Percentiles rank a stretch among this genome's conserved stretches.
These are phyloP conservation scores for Eupithecia insigniata DNA, from an alignment of 2,888 invertebrate species.

Conservation along the genomic window DNA sequence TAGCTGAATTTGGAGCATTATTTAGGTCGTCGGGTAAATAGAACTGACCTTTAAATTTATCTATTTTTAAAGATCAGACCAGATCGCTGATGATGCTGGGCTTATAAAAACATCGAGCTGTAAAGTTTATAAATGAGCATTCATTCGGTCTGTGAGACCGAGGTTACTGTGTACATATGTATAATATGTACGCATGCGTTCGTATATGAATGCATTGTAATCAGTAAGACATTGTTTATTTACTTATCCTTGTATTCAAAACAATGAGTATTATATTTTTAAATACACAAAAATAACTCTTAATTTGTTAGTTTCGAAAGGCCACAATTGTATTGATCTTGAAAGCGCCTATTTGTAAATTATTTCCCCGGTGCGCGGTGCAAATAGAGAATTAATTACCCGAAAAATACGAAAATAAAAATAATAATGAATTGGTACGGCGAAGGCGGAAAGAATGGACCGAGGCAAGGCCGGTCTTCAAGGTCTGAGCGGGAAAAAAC, in stretches of 20 bases:
- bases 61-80: not conserved
- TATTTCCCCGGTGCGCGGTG: constrained; percentile 27
- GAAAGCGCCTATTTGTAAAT: constrained; percentile 19
- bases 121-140: not conserved
- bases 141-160: not conserved
- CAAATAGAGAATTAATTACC: constrained; percentile 39
- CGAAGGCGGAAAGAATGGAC: constrained; percentile 81
- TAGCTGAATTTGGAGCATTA: constrained; percentile 45
- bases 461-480: constrained; percentile 77
- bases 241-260: constrained; percentile 32
- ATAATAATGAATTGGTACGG: constrained; percentile 79
- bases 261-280: constrained; percentile 24
- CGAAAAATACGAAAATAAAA: constrained; percentile 62
- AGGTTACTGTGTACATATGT: not conserved
- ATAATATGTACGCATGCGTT: not conserved
- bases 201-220: constrained; percentile 28
- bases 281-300: constrained; percentile 3
- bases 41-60: constrained; percentile 29
- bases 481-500: constrained; percentile 57
- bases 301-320: constrained; percentile 1
- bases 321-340: constrained; percentile 5
- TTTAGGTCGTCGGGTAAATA: constrained; percentile 44
- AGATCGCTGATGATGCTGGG: not conserved
- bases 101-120: constrained; percentile 6
- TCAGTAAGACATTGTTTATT: constrained; percentile 26